These are phyloP conservation scores for Chelonia mydas DNA, from an alignment of 2,797 vertebrate genomes.

Conservation along the genomic window DNA sequence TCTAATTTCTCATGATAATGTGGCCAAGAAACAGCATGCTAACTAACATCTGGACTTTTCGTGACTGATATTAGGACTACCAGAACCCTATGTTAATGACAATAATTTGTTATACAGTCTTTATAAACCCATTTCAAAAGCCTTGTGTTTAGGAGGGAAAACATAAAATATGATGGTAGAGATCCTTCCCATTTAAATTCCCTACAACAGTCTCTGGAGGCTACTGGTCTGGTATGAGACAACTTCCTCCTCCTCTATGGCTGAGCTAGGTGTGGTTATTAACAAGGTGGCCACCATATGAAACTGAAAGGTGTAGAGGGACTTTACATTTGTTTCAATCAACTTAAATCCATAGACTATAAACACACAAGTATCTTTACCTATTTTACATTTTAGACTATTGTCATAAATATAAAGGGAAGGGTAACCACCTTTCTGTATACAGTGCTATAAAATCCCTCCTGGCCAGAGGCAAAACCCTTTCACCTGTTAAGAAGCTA, in stretches of 20 bases:
- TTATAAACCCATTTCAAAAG: too few species aligned
- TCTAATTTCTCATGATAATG: fast-evolving
- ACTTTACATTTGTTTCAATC: neutral
- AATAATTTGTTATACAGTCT: too few species aligned
- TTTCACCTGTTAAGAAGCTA: too few species aligned
- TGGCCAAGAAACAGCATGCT: neutral
- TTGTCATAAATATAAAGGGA: too few species aligned
- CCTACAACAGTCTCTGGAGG: neutral
- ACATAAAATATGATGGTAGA: too few species aligned
- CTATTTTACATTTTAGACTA: neutral
- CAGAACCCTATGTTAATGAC: too few species aligned
- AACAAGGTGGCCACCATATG: neutral
- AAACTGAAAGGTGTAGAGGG: neutral
- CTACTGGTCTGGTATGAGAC: neutral
- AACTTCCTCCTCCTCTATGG: neutral
- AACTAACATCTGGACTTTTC: neutral
- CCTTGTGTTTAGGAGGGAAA: too few species aligned
- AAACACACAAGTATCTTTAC: neutral
- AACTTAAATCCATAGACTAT: neutral
- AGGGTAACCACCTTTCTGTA: too few species aligned
- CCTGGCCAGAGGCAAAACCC: too few species aligned
- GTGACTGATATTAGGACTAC: neutral
- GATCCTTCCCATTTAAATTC: neutral
- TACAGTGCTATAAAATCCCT: too few species aligned
- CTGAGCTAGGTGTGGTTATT: neutral